Evolutionary conservation across 2,888 invertebrate species (phyloP), one percentile per base, ranked within the genome.

Genomic region (Apamea anceps): DNA sequence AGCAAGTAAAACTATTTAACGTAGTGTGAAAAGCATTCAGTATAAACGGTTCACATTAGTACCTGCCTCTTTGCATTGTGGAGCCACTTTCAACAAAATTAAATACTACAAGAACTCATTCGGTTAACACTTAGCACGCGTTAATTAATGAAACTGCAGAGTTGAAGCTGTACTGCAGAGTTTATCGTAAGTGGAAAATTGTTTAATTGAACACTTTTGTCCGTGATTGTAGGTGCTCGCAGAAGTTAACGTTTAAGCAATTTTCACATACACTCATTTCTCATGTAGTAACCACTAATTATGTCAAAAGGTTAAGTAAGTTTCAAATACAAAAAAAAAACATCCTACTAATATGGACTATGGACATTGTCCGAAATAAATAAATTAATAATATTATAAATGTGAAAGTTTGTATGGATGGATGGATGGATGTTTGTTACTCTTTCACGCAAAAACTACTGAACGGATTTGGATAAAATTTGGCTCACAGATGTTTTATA

Each of bases 81-180:
- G 13, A 65, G n/a, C 67, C 72, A 78, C 67, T 86, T 80, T 62
- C 18, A 74, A 60, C 65, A 28, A 81, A 86, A 86, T 82, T 77
- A 86, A 82, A 82, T 77, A 75, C 84, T 82, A 57, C 68, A 82
- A 81, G 75, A 63, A 73, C 72, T 77, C 81, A 81, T 83, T 85
- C 65, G 66, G 72, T 74, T 82, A 75, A 72, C 78, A 77, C 79
- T 82, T 81, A 81, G 66, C 67, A 77, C 63, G 51, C 37, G 57
- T 76, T 67, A 76, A 80, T 84, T 84, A 76, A 86, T 45, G 60
- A 10, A 42, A 78, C 42, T 86, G 77, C 77, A 63, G 54, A 74
- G 45, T 74, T 67, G 1, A 28, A 67, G 63, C 45, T n/a, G 32
- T 62, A n/a, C 28, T 68, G 70, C 66, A 73, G 70, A 86, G 57